Evolutionary conservation across 2,888 invertebrate species (phyloP).

Genomic region (Chirona hameri): DNA sequence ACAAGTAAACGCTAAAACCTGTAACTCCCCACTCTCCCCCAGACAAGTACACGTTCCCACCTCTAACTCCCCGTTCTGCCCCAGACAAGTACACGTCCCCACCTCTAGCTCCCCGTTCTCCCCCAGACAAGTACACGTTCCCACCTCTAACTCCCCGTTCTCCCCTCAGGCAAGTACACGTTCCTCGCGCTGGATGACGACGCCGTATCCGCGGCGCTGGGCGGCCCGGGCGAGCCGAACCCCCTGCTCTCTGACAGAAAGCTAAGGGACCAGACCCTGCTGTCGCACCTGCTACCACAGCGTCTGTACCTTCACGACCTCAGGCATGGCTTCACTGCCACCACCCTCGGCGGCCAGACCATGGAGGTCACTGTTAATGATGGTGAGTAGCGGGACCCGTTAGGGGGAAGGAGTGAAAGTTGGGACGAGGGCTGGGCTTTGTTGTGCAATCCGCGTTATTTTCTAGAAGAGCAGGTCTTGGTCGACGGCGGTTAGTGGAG

Average conservation of each 20-base stretch:
- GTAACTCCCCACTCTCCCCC: too few species aligned
- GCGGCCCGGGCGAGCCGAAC: constrained; percentile 25
- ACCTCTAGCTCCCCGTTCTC: too few species aligned
- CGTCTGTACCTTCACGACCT: constrained; percentile 55
- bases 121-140: too few species aligned
- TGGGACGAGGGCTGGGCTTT: too few species aligned
- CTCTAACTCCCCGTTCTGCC: not conserved
- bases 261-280: constrained; percentile 51
- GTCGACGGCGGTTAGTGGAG: too few species aligned
- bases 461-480: too few species aligned
- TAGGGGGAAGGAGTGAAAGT: too few species aligned
- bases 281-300: constrained; percentile 40
- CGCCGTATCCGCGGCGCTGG: not conserved
- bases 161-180: not conserved
- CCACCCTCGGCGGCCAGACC: constrained; percentile 58
- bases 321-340: constrained; percentile 54
- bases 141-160: not conserved
- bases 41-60: not conserved
- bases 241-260: constrained; percentile 39
- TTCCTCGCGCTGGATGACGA: not conserved
- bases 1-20: too few species aligned
- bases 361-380: constrained; percentile 49
- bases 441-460: too few species aligned
- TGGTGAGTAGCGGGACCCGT: constrained; percentile 41
- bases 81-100: too few species aligned